Percentiles rank a stretch among this genome's conserved stretches.
phyloP scores from a whole-genome alignment of 2,797 vertebrate species.

The Pogoniulus pusillus region DNA sequence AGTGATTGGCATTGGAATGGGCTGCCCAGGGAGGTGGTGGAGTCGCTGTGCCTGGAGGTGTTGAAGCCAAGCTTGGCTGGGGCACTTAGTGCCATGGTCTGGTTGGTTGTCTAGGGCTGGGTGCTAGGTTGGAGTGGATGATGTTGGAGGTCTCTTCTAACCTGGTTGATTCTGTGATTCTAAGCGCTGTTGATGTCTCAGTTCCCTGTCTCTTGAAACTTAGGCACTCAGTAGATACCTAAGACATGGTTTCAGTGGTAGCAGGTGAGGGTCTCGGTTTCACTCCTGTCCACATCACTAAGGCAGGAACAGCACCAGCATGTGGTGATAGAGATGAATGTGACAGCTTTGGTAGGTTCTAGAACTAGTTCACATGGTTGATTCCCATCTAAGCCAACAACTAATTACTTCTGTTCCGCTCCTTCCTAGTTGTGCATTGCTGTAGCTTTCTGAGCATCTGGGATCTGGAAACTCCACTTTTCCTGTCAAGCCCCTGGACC shows the following conservation, averaged over 20 bases:
- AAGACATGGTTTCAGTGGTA: neutral
- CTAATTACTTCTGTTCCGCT: neutral
- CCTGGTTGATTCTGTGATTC: no score
- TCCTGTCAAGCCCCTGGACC: neutral
- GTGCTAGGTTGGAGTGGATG: no score
- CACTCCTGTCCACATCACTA: neutral
- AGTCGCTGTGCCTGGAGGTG: no score
- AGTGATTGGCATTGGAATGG: no score
- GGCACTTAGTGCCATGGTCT: no score
- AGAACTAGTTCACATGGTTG: neutral
- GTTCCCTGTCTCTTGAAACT: neutral
- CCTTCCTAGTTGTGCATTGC: neutral
- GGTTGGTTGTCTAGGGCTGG: no score
- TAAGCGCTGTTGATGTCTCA: neutral
- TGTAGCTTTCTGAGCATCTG: neutral
- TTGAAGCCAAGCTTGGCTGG: no score
- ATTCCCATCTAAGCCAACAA: neutral
- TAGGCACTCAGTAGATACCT: neutral
- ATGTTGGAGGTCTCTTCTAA: no score
- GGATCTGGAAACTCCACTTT: neutral
- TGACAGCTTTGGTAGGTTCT: neutral
- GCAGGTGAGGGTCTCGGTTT: neutral
- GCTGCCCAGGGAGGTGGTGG: no score
- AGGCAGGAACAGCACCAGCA: neutral
- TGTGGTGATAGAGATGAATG: neutral